Conservation (phyloP, 2,888 invertebrate genomes). For the Epicampocera succincta region DNA sequence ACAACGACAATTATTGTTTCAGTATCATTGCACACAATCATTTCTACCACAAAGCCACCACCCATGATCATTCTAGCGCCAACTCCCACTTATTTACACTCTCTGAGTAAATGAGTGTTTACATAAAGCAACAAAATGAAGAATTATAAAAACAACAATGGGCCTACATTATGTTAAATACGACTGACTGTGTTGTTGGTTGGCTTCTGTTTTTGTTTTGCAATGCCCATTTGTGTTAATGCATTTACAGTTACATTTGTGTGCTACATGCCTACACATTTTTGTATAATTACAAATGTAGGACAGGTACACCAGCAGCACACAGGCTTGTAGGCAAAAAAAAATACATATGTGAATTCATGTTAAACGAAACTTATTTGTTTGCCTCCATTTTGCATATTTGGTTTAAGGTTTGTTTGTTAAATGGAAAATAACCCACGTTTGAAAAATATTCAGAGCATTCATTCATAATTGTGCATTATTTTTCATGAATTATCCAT, state of each 20-base stretch:
- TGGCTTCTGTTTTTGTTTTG: slow-evolving; percentile 14
- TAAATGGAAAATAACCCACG: background rate
- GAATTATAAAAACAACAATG: slow-evolving; percentile 36
- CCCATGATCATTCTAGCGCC: background rate
- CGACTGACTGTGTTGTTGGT: slow-evolving; percentile 6
- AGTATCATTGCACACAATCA: slow-evolving; percentile 51
- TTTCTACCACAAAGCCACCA: slow-evolving; percentile 15
- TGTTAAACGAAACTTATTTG: slow-evolving; percentile 1
- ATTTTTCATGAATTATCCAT: slow-evolving; percentile 4
- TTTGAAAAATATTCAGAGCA: slow-evolving; percentile 25
- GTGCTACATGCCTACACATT: background rate
- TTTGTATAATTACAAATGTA: slow-evolving; percentile 31
- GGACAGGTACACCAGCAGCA: slow-evolving; percentile 16
- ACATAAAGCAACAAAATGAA: slow-evolving; percentile 15
- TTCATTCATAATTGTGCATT: background rate
- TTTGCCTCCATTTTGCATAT: slow-evolving; percentile 26
- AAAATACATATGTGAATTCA: slow-evolving; percentile 4
- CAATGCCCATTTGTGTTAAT: slow-evolving; percentile 20
- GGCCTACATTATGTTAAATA: slow-evolving; percentile 43
- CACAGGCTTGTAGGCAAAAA: background rate
- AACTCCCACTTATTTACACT: background rate
- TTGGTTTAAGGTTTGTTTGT: slow-evolving; percentile 32
- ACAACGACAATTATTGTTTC: slow-evolving; percentile 39
- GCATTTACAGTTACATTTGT: slow-evolving; percentile 18
- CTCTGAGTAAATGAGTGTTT: slow-evolving; percentile 8